Evolutionary conservation across 2,888 invertebrate species (phyloP), one percentile per base, ranked within the genome.

Genomic region (Philonicus albiceps): DNA sequence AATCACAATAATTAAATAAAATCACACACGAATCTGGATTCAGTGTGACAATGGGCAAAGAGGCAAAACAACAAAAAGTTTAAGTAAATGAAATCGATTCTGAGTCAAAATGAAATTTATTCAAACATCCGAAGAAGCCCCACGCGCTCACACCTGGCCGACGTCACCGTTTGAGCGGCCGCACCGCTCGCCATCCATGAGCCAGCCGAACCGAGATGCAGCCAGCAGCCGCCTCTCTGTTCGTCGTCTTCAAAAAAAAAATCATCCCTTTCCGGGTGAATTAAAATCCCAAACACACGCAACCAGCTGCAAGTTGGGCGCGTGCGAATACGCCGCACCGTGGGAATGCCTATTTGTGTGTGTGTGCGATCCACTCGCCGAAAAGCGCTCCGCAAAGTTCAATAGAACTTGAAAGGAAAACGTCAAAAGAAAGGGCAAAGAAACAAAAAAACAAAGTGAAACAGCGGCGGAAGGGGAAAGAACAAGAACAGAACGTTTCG

Each of bases 361-460:
- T 16, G 74, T 13, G 30, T 13, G 31, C 22, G 43, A 19, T 22
- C 19, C 43, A 22, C 78, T 16, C 7, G 43, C 78, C 40, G 37
- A 78, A 43, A 31, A 43, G 81, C 30, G 31, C 55, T 27, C 22
- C 30, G 34, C 83, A 55, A 83, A 83, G 83, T 83, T 72, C 83
- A 83, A 72, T 72, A 83, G 72, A 72, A 64, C 72, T 83, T 83
- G 37, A 83, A 64, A 83, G 37, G 49, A 55, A 72, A 72, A 37
- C 55, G 80, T 53, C 80, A 53, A 27, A 53, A 27, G 53, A 80
- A 30, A 49, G 43, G 40, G 30, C 43, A 80, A 31, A 80, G 11
- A 49, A 30, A 34, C 30, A 7, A 76, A 37, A 49, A 78, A 34
- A 8, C n/a, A n/a, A 34, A 34, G 8, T 1, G 37, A 37, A 37